Evolutionary conservation across 1,140 invertebrate species (phyloP), one percentile per base, ranked within the genome.

Genomic region (Zaprionus davidi): DNA sequence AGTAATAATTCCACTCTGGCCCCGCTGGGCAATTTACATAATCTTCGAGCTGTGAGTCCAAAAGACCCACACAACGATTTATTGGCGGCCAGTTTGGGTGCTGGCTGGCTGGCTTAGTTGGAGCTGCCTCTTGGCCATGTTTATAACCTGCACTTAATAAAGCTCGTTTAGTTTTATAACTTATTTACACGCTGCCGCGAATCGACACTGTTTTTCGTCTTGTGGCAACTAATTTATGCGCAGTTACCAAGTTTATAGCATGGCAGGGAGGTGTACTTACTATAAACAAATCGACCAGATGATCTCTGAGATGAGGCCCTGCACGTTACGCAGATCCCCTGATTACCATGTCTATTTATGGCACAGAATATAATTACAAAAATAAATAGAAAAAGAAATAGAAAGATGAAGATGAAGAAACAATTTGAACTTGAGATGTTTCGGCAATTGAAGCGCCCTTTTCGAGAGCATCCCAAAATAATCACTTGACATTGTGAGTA

Each of bases 401-500:
- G 41, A 46, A 46, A 46, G 41, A 46, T 46, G n/a, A 46, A 46
- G 41, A 46, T 46, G n/a, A 46, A 11, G 13, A 46, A 44, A 44
- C 6, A 44, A 46, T 46, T n/a, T 71, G 62, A 73, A 67, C 70
- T 77, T 77, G 75, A 77, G 71, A 56, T 34, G 51, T 15, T 56
- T 56, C 36, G 34, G 44, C 63, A 60, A 65, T 71, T 53, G 41
- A 31, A 28, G 56, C 53, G 56, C 53, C 69, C 74, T 71, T 76
- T 71, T 59, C 6, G 6, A 51, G 56, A 60, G 55, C 26, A 65
- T n/a, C 60, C 57, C 12, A 53, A 60, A 41, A 31, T 46, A 34
- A 38, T 26, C 72, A 75, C 76, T 78, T 78, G 76, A 75, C 76
- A 75, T 78, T 78, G 76, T 75, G 64, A 55, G 46, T 13, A 24